A percentile compares a stretch with the other conserved stretches of the same genome.
Conservation (phyloP, 2,888 invertebrate genomes). For the Diarsia brunnea region DNA sequence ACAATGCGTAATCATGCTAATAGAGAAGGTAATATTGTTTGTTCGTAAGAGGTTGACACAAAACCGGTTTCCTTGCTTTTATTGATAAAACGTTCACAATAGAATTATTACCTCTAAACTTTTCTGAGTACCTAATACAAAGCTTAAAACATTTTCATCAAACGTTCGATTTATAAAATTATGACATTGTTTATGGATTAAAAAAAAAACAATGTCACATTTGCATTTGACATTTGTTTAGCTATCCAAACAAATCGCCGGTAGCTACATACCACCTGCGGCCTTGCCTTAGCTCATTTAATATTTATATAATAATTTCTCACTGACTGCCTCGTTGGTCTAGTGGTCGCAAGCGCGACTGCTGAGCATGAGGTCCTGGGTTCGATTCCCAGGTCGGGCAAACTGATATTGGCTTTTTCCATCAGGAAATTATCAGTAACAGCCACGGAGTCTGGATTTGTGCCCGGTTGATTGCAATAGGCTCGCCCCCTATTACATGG, state of each 20-base stretch:
- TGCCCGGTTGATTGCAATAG: too few relatives aligned
- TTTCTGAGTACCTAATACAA: not conserved
- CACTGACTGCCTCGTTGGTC: too few relatives aligned
- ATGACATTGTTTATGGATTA: conserved; percentile 6
- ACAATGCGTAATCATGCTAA: conserved; percentile 49
- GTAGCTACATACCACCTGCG: not conserved
- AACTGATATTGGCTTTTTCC: too few relatives aligned
- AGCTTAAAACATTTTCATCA: not conserved
- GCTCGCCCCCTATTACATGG: too few relatives aligned
- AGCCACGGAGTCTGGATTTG: too few relatives aligned
- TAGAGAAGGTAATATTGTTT: conserved; percentile 33
- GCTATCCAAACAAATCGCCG: not conserved
- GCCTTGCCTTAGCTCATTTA: conserved; percentile 6
- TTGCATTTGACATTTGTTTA: conserved; percentile 6
- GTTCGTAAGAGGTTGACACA: conserved; percentile 31
- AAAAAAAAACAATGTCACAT: conserved; percentile 25
- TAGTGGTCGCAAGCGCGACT: too few relatives aligned
- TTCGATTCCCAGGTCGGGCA: too few relatives aligned
- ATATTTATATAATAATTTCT: not conserved
- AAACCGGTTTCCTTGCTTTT: conserved; percentile 34
- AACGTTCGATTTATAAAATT: not conserved
- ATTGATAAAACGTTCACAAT: conserved; percentile 36
- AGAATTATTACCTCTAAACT: conserved; percentile 15
- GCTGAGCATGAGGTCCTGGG: too few relatives aligned
- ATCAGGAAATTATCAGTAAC: too few relatives aligned